Evolutionary conservation across 2,888 invertebrate species (phyloP), one percentile per base, ranked within the genome.

Genomic region (Apodemia hepburni): DNA sequence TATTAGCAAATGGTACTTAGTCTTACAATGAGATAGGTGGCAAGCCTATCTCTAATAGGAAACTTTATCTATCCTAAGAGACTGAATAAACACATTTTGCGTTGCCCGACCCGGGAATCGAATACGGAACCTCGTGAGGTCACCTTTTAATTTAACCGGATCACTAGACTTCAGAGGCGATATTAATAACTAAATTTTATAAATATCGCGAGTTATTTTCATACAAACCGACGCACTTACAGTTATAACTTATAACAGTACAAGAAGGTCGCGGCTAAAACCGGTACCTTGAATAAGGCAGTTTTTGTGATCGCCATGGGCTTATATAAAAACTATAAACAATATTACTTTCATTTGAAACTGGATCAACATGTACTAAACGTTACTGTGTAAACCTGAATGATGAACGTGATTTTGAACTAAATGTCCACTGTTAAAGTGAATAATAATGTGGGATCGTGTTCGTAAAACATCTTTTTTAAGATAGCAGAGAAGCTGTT

Each of bases 291-390:
- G 54, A 54, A 54, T 29, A 27, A 54, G 54, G 54, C 27, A 29
- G 54, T 54, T 54, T 54, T 54, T 54, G 45, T 54, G 27, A 4
- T 7, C 29, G 29, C 54, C 15, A 54, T 54, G 29, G 54, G 15
- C 54, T 54, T 12, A 6, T 15, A 54, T 12, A 84, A 82, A 84
- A 86, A 84, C 78, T 73, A 78, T 80, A 80, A 80, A 82, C 84
- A 80, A 63, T 59, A 63, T 69, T 67, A 63, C 69, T 70, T 70
- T 69, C 69, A 64, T 69, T 68, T 65, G 29, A 63, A 69, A 69
- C 69, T 68, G 70, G 70, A 69, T 69, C 60, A 54, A 45, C 27
- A 7, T 29, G 27, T 51, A 51, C 6, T 6, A n/a, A 29, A 15
- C 54, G 15, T 8, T 45, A 17, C 7, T 17, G 45, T 1, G 17